Percentiles rank a stretch among this genome's conserved stretches.
Evolutionary conservation across 2,888 invertebrate species (phyloP).

Genomic region (Autographa pulchrina): DNA sequence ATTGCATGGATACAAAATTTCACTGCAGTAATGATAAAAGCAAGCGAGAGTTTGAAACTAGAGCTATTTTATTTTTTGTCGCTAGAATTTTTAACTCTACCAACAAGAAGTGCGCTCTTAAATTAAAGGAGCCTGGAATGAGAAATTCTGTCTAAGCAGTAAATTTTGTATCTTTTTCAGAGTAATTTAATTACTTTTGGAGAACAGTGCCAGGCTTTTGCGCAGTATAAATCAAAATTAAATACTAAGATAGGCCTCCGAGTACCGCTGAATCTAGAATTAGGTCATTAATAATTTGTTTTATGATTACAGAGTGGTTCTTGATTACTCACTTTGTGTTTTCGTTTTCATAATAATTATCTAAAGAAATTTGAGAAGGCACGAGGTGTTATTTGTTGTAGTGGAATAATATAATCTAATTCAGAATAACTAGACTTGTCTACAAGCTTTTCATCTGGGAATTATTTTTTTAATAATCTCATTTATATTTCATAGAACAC

Average conservation of each 20-base stretch:
- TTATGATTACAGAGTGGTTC: conserved; percentile 33
- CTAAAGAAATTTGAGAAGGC: conserved; percentile 17
- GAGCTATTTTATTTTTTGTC: neutral
- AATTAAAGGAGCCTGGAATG: conserved; percentile 4
- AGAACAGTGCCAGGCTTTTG: conserved; percentile 8
- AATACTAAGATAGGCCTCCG: conserved; percentile 57
- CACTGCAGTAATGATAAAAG: neutral
- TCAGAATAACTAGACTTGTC: neutral
- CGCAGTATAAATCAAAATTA: conserved; percentile 62
- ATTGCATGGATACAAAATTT: no score
- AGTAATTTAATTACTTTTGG: conserved; percentile 6
- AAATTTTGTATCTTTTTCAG: conserved; percentile 4
- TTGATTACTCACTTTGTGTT: conserved; percentile 37
- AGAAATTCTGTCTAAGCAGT: conserved; percentile 3
- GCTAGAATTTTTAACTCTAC: conserved; percentile 2
- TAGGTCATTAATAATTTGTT: conserved; percentile 55
- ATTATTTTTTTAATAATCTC: neutral
- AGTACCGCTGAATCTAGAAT: conserved; percentile 55
- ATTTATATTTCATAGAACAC: neutral
- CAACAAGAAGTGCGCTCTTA: neutral
- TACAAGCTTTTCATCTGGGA: neutral
- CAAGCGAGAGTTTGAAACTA: neutral
- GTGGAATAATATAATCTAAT: neutral
- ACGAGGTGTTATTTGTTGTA: conserved; percentile 11
- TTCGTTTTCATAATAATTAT: conserved; percentile 26